Evolutionary conservation across 2,797 vertebrate species (phyloP).

Genomic region (Melanotaenia trifasciata): DNA sequence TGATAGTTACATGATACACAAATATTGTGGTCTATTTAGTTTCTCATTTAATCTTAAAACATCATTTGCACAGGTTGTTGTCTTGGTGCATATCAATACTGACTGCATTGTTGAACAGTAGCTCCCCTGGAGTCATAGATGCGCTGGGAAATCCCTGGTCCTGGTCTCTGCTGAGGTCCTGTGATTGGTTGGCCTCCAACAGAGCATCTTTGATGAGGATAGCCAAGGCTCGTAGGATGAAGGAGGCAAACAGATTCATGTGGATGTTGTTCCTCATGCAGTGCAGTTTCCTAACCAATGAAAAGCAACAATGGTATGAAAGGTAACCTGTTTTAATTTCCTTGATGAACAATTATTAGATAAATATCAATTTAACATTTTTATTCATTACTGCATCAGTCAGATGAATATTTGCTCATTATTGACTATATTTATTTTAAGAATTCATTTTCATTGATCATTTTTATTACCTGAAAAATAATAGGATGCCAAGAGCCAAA

Average conservation of each 20-base stretch:
- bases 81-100: slow-evolving; percentile 25
- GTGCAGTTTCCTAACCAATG: slow-evolving; percentile 84
- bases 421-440: not conserved
- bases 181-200: slow-evolving; percentile 77
- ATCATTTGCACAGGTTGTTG: not conserved
- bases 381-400: not conserved
- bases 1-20: not conserved
- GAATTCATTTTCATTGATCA: not conserved
- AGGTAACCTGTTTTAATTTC: not conserved
- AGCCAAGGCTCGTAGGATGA: slow-evolving; percentile 87
- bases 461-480: slow-evolving; percentile 87
- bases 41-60: not conserved
- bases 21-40: not conserved
- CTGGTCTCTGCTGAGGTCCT: slow-evolving; percentile 73
- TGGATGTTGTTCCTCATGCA: slow-evolving; percentile 95
- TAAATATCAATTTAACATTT: not conserved
- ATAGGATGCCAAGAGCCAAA: slow-evolving; percentile 87
- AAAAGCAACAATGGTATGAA: not conserved
- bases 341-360: not conserved
- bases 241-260: slow-evolving; percentile 93
- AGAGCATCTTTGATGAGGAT: slow-evolving; percentile 91
- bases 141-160: slow-evolving; percentile 67
- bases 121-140: slow-evolving; percentile 70
- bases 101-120: slow-evolving; percentile 81
- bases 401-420: not conserved